Evolutionary conservation across 2,797 vertebrate species (phyloP).

Genomic region (Setipinna tenuifilis): DNA sequence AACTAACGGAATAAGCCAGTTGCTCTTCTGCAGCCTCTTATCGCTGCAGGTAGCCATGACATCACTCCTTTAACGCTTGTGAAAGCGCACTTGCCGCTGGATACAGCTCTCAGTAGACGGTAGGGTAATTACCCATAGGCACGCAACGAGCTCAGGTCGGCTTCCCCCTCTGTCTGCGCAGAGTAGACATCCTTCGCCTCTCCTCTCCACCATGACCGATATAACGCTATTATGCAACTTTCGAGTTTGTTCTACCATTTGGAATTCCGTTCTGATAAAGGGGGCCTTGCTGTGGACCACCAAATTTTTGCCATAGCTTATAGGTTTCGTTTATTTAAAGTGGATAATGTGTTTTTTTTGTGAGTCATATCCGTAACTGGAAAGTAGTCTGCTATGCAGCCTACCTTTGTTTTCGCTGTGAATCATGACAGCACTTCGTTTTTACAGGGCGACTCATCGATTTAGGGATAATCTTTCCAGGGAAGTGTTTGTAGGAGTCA

Average conservation of each 20-base stretch:
- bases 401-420: conserved; percentile 14
- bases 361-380: background rate
- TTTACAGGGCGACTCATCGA: background rate
- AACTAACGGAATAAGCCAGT: background rate
- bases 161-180: background rate
- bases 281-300: background rate
- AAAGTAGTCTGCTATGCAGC: background rate
- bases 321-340: background rate
- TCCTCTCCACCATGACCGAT: too few species aligned
- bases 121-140: conserved; percentile 69
- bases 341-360: background rate
- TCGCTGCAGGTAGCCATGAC: conserved; percentile 71
- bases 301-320: background rate
- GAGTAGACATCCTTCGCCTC: background rate
- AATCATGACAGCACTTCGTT: conserved; percentile 25
- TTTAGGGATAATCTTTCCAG: conserved; percentile 10
- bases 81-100: conserved; percentile 56
- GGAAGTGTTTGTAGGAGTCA: conserved; percentile 6
- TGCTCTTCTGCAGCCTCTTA: conserved; percentile 51
- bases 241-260: background rate
- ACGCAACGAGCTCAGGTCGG: conserved; percentile 59
- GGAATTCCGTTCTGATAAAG: background rate
- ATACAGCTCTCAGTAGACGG: conserved; percentile 66
- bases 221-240: background rate
- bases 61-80: conserved; percentile 68